Conservation (phyloP, 2,113 vertebrate species). For the Lamprologus lemairii region DNA sequence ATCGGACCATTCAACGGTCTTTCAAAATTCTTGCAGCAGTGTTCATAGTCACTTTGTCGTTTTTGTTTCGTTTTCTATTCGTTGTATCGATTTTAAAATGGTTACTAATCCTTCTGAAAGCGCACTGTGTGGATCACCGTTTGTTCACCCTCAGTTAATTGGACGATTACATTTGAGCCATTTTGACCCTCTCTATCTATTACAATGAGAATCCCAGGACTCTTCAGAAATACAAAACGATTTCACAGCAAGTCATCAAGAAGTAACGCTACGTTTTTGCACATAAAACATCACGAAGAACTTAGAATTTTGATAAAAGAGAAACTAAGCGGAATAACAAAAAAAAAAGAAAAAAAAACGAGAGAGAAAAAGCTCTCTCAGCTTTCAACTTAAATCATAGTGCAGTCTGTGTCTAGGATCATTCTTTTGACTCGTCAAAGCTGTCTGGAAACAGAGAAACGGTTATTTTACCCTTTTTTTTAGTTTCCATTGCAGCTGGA, state of each 20-base stretch:
- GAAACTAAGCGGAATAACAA: background rate
- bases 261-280: background rate
- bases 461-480: background rate
- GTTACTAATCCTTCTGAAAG: background rate
- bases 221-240: background rate
- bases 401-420: background rate
- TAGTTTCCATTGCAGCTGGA: background rate
- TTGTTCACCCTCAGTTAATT: background rate
- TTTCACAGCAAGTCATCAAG: background rate
- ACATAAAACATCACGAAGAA: background rate
- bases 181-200: background rate
- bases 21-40: rapidly evolving
- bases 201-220: background rate
- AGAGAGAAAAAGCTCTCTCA: rapidly evolving
- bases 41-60: background rate
- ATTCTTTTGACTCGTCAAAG: background rate
- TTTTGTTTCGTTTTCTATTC: rapidly evolving
- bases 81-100: background rate
- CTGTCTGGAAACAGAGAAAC: background rate
- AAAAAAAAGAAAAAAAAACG: rapidly evolving
- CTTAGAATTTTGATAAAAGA: background rate
- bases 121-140: rapidly evolving
- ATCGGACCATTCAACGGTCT: background rate
- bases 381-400: background rate
- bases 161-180: background rate